phyloP scores from a whole-genome alignment of 1,140 invertebrate species.

The Drosophila ficusphila region DNA sequence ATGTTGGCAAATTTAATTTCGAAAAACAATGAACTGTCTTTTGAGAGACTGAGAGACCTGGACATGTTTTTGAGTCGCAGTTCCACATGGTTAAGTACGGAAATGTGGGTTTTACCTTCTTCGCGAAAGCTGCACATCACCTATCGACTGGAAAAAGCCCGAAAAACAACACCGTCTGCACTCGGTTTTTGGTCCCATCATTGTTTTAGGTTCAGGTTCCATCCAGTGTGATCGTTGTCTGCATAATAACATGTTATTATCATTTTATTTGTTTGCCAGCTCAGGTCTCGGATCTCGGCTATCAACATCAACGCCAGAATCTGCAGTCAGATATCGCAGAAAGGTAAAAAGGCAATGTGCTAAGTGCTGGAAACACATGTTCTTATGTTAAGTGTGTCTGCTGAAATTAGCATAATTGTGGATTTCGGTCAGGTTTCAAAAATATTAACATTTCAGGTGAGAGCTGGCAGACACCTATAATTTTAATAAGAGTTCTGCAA shows the following conservation, averaged over 20 bases:
- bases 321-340: constrained; percentile 11
- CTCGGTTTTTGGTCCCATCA: constrained; percentile 54
- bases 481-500: not conserved
- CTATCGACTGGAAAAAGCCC: constrained; percentile 32
- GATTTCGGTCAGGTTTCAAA: constrained; percentile 26
- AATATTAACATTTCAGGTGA: constrained; percentile 15
- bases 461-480: not conserved
- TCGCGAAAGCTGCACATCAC: constrained; percentile 39
- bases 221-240: constrained; percentile 56
- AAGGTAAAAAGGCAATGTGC: constrained; percentile 40
- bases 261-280: constrained; percentile 72
- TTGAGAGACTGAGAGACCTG: constrained; percentile 23
- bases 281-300: constrained; percentile 29
- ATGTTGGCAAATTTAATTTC: constrained; percentile 49
- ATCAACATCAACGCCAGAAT: constrained; percentile 13
- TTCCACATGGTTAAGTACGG: constrained; percentile 64
- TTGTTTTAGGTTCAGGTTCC: constrained; percentile 62
- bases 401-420: constrained; percentile 50
- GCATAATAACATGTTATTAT: constrained; percentile 78
- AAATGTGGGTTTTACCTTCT: constrained; percentile 55
- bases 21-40: constrained; percentile 45
- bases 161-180: constrained; percentile 23
- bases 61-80: constrained; percentile 43
- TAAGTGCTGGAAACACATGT: constrained; percentile 54
- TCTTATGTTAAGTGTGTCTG: constrained; percentile 49